phyloP scores from a whole-genome alignment of 1,140 invertebrate species.

The Neuroterus valhalla region DNA sequence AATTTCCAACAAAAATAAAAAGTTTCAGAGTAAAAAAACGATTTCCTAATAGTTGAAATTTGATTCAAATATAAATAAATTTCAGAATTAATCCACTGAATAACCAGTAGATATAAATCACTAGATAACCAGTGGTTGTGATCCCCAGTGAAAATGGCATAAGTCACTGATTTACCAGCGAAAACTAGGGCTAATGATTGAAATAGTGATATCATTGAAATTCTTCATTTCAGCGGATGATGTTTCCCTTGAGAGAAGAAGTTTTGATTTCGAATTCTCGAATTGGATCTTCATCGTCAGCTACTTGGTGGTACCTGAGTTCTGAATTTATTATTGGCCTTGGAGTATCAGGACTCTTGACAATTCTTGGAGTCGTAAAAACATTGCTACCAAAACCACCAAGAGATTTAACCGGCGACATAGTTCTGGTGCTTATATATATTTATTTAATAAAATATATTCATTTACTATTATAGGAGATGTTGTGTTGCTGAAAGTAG shows the following conservation, averaged over 20 bases:
- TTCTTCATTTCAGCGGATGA: slow-evolving; percentile 54
- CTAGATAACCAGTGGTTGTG: no score
- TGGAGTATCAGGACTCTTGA: slow-evolving; percentile 54
- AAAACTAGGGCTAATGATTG: no score
- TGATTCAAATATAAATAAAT: no score
- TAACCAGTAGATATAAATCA: no score
- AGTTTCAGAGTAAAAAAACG: no score
- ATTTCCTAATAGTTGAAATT: no score
- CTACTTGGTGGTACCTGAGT: slow-evolving; percentile 62
- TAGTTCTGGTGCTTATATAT: slow-evolving; percentile 64
- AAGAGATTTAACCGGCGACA: slow-evolving; percentile 62
- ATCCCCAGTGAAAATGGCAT: no score
- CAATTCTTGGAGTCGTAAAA: slow-evolving; percentile 59
- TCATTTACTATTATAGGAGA: no score
- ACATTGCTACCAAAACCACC: slow-evolving; percentile 66
- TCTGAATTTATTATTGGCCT: slow-evolving; percentile 63
- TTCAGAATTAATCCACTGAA: no score
- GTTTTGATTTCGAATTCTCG: slow-evolving; percentile 39
- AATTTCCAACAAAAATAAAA: no score
- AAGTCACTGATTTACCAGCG: no score
- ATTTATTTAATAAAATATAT: slow-evolving; percentile 7
- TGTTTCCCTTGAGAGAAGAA: slow-evolving; percentile 58
- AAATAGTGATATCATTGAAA: slow-evolving; percentile 6
- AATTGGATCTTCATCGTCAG: slow-evolving; percentile 49
- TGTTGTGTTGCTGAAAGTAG: no score